Evolutionary conservation across 2,888 invertebrate species (phyloP).

Genomic region (Clitarchus hookeri): DNA sequence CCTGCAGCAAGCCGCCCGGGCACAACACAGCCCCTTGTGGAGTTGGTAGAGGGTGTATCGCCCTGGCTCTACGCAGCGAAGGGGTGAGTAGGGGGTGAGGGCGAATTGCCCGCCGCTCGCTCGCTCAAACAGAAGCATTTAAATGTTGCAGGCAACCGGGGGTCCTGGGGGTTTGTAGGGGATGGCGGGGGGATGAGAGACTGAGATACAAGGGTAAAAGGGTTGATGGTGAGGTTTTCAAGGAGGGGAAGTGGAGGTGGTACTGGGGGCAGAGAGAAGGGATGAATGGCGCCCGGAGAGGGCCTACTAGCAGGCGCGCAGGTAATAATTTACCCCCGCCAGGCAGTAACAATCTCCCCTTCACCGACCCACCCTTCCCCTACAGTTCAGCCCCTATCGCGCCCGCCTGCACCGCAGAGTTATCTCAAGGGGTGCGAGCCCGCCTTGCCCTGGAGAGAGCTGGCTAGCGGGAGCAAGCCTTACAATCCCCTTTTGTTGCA

Average conservation of each 20-base stretch:
- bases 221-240: background rate
- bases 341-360: background rate
- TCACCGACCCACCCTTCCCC: background rate
- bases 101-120: background rate
- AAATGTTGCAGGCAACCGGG: background rate
- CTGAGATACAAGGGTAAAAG: too few relatives aligned
- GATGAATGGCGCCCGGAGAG: too few relatives aligned
- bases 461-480: too few relatives aligned
- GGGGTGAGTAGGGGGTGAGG: background rate
- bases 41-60: background rate
- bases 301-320: background rate
- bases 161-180: background rate
- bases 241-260: background rate
- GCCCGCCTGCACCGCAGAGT: background rate
- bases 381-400: background rate
- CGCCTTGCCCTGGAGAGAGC: background rate
- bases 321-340: conserved; percentile 1
- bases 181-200: background rate
- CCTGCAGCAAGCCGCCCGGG: too few relatives aligned
- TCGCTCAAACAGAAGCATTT: conserved; percentile 7
- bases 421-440: background rate
- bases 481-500: too few relatives aligned
- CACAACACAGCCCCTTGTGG: too few relatives aligned
- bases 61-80: background rate
- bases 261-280: too few relatives aligned